These are phyloP conservation scores for Formica selysi DNA, from an alignment of 1,140 invertebrate species.

Conservation along the genomic window DNA sequence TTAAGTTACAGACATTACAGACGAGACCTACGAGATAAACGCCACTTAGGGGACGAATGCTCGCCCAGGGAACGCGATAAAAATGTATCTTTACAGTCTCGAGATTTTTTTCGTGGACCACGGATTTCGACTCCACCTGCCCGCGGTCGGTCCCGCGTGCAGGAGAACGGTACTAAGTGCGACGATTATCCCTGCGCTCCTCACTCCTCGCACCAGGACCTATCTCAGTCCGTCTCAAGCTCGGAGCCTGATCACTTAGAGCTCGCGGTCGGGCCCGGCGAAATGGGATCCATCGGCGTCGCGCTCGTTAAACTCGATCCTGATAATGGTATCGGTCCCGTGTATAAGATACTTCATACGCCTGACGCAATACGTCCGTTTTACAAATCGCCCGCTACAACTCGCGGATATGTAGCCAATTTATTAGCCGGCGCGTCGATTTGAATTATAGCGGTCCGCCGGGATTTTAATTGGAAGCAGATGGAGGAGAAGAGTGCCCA, in stretches of 20 bases:
- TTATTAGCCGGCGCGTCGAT: slow-evolving; percentile 44
- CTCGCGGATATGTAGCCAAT: slow-evolving; percentile 36
- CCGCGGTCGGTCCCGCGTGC: slow-evolving; percentile 26
- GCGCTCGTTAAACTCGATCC: slow-evolving; percentile 34
- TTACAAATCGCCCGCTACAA: slow-evolving; percentile 66
- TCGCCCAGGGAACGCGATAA: slow-evolving; percentile 76
- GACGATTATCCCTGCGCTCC: slow-evolving; percentile 62
- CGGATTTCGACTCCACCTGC: slow-evolving; percentile 69
- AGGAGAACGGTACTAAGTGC: slow-evolving; percentile 71
- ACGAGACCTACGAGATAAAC: slow-evolving; percentile 75
- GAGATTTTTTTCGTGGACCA: slow-evolving; percentile 30
- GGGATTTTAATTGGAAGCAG: slow-evolving; percentile 47
- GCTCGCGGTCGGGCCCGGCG: too few relatives aligned
- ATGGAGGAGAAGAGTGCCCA: neutral
- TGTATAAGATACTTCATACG: slow-evolving; percentile 32
- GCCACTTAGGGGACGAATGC: slow-evolving; percentile 78
- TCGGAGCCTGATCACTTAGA: slow-evolving; percentile 52
- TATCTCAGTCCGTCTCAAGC: slow-evolving; percentile 20
- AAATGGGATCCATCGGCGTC: slow-evolving; percentile 16
- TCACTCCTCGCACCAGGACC: slow-evolving; percentile 38
- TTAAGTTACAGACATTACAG: slow-evolving; percentile 79
- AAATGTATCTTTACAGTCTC: slow-evolving; percentile 68
- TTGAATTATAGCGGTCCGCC: slow-evolving; percentile 18
- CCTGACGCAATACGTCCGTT: slow-evolving; percentile 12
- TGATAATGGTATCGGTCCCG: slow-evolving; percentile 67